Base-by-base conservation (phyloP, 2,797 vertebrate genomes). In the Hippocampus kuda region DNA sequence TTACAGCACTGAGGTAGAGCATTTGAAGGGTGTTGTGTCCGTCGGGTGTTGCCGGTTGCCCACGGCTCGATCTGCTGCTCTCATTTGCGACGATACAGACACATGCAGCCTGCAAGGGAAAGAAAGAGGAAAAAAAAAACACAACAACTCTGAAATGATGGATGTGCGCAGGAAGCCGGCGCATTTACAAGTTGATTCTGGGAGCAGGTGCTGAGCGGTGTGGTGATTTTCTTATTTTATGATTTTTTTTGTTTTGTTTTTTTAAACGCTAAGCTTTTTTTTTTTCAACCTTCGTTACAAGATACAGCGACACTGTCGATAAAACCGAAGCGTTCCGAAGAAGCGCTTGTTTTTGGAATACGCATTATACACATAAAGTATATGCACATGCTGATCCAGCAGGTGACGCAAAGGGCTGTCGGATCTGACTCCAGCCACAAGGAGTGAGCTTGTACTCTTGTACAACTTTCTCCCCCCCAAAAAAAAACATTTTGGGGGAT, bases 1-100 rank as follows among this genome's bases (percentile, higher is more conserved):
- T 79, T 69, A 73, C 63, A 61, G 75, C 68, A 71, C 42, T 5
- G 72, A 83, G 77, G 74, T 38, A 75, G 71, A 73, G 57, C 71
- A 46, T 78, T 72, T 82, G 68, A 84, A 72, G 75, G 77, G 74
- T 76, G 77, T 71, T 66, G 64, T 66, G 73, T 73, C 82, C 68
- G 38, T 42, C 61, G 73, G 67, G 66, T 42, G 67, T 59, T 18
- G 53, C n/a, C 16, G 38, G 13, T 38, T 8, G 20, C 49, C 76
- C 59, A 68, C 22, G 77, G 68, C 68, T 67, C 7, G 0, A 70
- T 63, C 61, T 13, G 34, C 48, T 65, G 66, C 4, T 54, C 41
- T 68, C 46, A 57, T 65, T 65, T 44, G 8, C n/a, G 62, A 22
- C 38, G 64, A 15, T 44, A 38, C 1, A 5, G n/a, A 2, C 54